Evolutionary conservation across 1,140 invertebrate species (phyloP), one percentile per base, ranked within the genome.

Genomic region (Macrobrachium rosenbergii): DNA sequence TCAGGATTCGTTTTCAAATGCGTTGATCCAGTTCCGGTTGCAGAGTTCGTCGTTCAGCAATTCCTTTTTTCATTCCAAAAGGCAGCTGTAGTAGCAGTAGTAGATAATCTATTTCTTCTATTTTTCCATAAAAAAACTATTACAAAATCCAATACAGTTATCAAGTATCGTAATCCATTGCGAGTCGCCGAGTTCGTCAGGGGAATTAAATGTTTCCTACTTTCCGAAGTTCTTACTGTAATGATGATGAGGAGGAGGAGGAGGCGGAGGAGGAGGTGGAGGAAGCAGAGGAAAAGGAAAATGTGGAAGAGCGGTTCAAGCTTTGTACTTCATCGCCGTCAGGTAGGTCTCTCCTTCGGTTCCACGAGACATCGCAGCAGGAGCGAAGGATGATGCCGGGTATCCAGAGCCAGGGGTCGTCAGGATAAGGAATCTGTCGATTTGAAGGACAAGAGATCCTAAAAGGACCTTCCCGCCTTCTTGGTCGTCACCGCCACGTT

Each of bases 401-500:
- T 52, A 67, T 64, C 5, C 67, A 52, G 28, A 45, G 64, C 63
- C 43, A 82, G 14, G 64, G 37, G 80, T 82, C 80, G 80, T 82
- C 80, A 82, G 64, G 63, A 21, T 19, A 72, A 52, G 16, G 52
- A 82, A 43, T 52, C 52, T 82, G 63, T 58, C 37, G 52, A 52
- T 52, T 52, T 5, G 63, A 21, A 45, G 80, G 60, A 52, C 63
- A 8, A 28, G 72, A 45, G 80, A 82, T 67, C 80, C 72, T 67
- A 82, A 69, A 21, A 67, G 21, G 17, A 52, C 14, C 80, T 67
- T 63, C 80, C 52, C 37, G 64, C 45, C 43, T 67, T 37, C 43
- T 52, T 21, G 43, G 58, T 67, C 80, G 72, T 72, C 80, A 52
- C 59, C 52, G 52, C 52, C 52, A 52, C 52, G 73, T 8, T 10